A percentile compares a stretch with the other conserved stretches of the same genome.
Evolutionary conservation across 2,888 invertebrate genomes (phyloP).

Genomic region (Drosophila lutescens): DNA sequence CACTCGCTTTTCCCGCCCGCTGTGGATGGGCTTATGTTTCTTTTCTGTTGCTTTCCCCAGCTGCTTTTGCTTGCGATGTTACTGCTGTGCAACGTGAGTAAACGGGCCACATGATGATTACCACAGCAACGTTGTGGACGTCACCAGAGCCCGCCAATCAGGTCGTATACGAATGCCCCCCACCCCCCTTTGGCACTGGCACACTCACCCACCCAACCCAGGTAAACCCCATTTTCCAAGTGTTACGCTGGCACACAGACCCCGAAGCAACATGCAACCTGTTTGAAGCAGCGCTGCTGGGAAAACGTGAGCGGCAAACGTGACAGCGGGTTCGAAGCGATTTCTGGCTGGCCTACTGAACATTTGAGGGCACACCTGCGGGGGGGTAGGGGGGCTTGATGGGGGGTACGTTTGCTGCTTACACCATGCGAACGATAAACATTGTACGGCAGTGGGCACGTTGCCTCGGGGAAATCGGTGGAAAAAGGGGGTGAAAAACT

Average conservation of each 20-base stretch:
- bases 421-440: slow-evolving; percentile 51
- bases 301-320: slow-evolving; percentile 73
- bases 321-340: slow-evolving; percentile 68
- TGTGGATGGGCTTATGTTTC: slow-evolving; percentile 5
- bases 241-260: slow-evolving; percentile 44
- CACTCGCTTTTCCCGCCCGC: slow-evolving; percentile 18
- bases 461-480: slow-evolving; percentile 39
- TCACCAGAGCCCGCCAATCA: slow-evolving; percentile 27
- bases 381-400: background rate
- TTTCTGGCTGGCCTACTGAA: slow-evolving; percentile 67
- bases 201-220: slow-evolving; percentile 4
- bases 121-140: slow-evolving; percentile 47
- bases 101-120: slow-evolving; percentile 48
- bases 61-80: slow-evolving; percentile 13
- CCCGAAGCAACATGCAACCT: slow-evolving; percentile 56
- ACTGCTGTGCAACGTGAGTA: slow-evolving; percentile 67
- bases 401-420: slow-evolving; percentile 31
- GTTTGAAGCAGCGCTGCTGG: slow-evolving; percentile 59
- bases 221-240: slow-evolving; percentile 14
- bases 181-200: background rate
- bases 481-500: background rate
- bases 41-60: background rate
- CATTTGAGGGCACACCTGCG: slow-evolving; percentile 39
- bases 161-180: background rate
- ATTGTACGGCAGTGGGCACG: slow-evolving; percentile 58